Conservation (phyloP, 2,888 invertebrate genomes). For the Laspeyria flexula region DNA sequence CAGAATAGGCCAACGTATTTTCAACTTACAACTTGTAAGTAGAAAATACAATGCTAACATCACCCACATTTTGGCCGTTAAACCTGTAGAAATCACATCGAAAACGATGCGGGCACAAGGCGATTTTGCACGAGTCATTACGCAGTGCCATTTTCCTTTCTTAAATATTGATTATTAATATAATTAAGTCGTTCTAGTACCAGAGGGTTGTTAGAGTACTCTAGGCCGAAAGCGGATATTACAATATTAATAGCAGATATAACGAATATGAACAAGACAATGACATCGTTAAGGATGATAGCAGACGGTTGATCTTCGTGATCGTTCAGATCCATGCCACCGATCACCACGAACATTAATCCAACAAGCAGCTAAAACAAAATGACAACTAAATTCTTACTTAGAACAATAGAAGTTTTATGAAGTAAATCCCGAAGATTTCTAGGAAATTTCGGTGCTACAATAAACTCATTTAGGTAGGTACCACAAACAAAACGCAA, state of each 20-base stretch:
- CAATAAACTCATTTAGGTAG: too few species aligned
- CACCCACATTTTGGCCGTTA: too few species aligned
- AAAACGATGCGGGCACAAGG: too few species aligned
- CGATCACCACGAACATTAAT: conserved; percentile 92
- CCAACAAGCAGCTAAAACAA: conserved; percentile 92
- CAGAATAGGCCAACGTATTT: too few species aligned
- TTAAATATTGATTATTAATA: conserved; percentile 74
- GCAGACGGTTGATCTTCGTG: conserved; percentile 90
- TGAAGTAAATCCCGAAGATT: not conserved
- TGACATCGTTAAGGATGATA: conserved; percentile 92
- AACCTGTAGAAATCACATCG: too few species aligned
- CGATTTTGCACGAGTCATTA: not conserved
- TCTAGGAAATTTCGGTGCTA: too few species aligned
- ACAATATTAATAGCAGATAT: conserved; percentile 93
- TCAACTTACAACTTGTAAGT: too few species aligned
- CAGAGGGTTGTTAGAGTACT: conserved; percentile 89
- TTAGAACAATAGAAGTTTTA: not conserved
- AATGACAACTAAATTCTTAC: conserved; percentile 14
- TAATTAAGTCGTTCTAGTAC: conserved; percentile 76
- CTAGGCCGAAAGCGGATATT: conserved; percentile 94
- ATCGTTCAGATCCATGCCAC: conserved; percentile 93
- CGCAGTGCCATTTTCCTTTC: conserved; percentile 58
- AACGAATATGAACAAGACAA: conserved; percentile 92
- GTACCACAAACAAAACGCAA: too few species aligned
- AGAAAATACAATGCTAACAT: too few species aligned